Evolutionary conservation across 1,140 invertebrate genomes (phyloP), one percentile per base, ranked within the genome.

Genomic region (Goniozus legneri): DNA sequence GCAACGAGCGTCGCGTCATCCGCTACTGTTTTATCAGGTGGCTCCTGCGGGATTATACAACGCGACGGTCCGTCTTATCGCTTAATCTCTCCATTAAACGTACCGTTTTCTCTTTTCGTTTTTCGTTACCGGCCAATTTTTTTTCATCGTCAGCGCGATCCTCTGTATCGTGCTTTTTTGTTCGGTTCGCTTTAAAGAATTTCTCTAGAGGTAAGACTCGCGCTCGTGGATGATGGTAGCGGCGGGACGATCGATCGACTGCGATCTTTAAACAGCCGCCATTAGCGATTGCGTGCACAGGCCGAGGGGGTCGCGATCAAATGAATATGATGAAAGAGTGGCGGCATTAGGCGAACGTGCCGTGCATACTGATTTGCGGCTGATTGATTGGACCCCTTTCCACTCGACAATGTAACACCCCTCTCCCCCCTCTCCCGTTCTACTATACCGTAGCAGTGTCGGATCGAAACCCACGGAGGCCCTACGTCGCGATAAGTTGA

Each of bases 301-400:
- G 58, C 56, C 44, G 44, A 44, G 58, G 56, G 61, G 65, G 60
- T 62, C 50, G 62, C 58, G 69, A 73, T 75, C 68, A 67, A 73
- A 76, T 73, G 73, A 73, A 75, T 75, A 73, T 71, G 71, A 76
- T 75, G 71, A 75, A 76, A 76, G 73, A 75, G 72, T 74, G 67
- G 66, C 58, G 60, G 73, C 68, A 76, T 76, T 76, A 76, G 65
- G 60, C 59, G 67, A 64, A 76, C 73, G 73, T 76, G 73, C 65
- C 63, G 64, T 73, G 71, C 71, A 76, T 76, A 75, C 73, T 75
- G 73, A 76, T 75, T 76, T 75, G 64, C 58, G 69, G 71, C 71
- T 73, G 71, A 76, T 73, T 76, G 73, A 76, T 76, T 73, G 71
- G 67, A 69, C 60, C 73, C 71, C 69, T 72, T 73, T 66, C 52